These are phyloP conservation scores for Andrena cerasifolii DNA, from an alignment of 1,140 invertebrate genomes.

Conservation along the genomic window DNA sequence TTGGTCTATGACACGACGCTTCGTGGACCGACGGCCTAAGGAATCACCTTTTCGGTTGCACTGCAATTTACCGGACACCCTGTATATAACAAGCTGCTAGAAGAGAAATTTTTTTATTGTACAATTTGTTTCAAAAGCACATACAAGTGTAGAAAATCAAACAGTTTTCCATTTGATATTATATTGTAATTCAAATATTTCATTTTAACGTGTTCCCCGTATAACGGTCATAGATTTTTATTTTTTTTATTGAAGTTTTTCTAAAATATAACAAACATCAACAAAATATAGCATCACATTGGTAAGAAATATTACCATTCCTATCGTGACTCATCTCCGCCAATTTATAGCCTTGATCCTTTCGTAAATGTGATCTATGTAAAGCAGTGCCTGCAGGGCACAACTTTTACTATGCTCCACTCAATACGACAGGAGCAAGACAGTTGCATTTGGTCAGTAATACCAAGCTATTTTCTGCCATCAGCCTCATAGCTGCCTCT, in stretches of 20 bases:
- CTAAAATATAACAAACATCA: slow-evolving; percentile 50
- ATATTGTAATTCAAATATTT: slow-evolving; percentile 25
- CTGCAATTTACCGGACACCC: too few species aligned
- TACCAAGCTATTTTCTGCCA: slow-evolving; percentile 63
- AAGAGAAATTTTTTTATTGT: slow-evolving; percentile 48
- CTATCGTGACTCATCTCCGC: slow-evolving; percentile 30
- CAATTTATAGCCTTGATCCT: slow-evolving; percentile 50
- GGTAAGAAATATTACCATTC: slow-evolving; percentile 52
- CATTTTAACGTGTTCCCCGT: slow-evolving; percentile 11
- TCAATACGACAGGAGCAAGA: slow-evolving; percentile 27
- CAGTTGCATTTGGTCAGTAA: slow-evolving; percentile 34
- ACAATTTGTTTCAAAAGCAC: slow-evolving; percentile 32
- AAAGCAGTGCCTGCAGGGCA: slow-evolving; percentile 18
- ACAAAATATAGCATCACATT: slow-evolving; percentile 48
- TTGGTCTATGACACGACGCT: too few species aligned
- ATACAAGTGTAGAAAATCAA: slow-evolving; percentile 37
- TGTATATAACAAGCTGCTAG: slow-evolving; percentile 27
- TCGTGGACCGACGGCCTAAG: too few species aligned
- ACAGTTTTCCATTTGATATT: slow-evolving; percentile 26
- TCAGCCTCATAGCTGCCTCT: slow-evolving; percentile 79
- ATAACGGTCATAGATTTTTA: background rate
- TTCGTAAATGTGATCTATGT: slow-evolving; percentile 20
- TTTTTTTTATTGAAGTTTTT: slow-evolving; percentile 21
- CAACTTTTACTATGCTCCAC: slow-evolving; percentile 28
- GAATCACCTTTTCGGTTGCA: too few species aligned